A percentile compares a stretch with the other conserved stretches of the same genome.
Conservation (phyloP, 2,888 invertebrate species). For the Reticulitermes lucifugus region DNA sequence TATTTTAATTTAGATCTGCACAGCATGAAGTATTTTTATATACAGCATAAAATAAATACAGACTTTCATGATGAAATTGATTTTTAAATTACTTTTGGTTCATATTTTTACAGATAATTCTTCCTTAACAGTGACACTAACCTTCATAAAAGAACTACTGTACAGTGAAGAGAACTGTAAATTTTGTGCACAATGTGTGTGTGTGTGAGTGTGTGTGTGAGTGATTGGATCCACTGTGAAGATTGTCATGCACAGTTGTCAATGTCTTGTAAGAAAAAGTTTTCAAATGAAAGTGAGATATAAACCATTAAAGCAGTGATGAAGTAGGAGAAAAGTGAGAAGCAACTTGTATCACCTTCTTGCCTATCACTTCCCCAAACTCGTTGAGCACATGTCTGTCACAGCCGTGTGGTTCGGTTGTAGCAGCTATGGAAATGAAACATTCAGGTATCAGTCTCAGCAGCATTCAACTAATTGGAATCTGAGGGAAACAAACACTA, state of each 20-base stretch:
- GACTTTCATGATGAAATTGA: too few species aligned
- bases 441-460: neutral
- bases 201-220: neutral
- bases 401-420: conserved; percentile 84
- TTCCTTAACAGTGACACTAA: neutral
- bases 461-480: too few species aligned
- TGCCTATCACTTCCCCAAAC: conserved; percentile 10
- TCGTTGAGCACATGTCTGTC: conserved; percentile 59
- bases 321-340: conserved; percentile 32
- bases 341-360: conserved; percentile 45
- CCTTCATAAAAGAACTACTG: conserved; percentile 11
- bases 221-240: neutral
- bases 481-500: too few species aligned
- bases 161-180: neutral
- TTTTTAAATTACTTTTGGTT: too few species aligned
- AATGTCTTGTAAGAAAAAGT: conserved; percentile 34
- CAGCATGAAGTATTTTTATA: too few species aligned
- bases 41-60: too few species aligned
- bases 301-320: conserved; percentile 37
- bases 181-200: neutral
- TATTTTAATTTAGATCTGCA: too few species aligned
- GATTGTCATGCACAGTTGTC: conserved; percentile 21
- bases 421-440: conserved; percentile 72
- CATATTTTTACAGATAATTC: too few species aligned
- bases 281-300: conserved; percentile 29